Evolutionary conservation across 2,888 invertebrate genomes (phyloP).

Genomic region (Saturnia pavonia): DNA sequence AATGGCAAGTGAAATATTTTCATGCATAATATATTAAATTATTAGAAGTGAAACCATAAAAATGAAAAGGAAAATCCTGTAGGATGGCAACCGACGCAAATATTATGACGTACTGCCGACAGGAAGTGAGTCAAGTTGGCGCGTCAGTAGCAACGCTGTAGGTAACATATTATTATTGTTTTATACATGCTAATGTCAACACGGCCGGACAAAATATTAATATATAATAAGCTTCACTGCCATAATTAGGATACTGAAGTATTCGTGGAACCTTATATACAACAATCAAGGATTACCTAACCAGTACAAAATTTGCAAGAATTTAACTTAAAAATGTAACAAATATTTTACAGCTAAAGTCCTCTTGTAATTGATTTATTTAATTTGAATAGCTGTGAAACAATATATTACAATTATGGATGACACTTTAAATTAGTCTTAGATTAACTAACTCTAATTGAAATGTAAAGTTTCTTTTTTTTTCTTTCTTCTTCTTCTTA

Average conservation of each 20-base stretch:
- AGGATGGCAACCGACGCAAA: conserved; percentile 34
- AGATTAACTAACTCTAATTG: too few relatives aligned
- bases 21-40: neutral
- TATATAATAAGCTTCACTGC: neutral
- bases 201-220: conserved; percentile 6
- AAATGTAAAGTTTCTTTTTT: too few relatives aligned
- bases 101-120: conserved; percentile 27
- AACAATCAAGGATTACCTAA: too few relatives aligned
- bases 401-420: too few relatives aligned
- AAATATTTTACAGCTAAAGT: too few relatives aligned
- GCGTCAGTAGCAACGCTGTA: conserved; percentile 8
- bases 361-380: too few relatives aligned
- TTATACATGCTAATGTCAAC: conserved; percentile 15
- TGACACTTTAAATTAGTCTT: too few relatives aligned
- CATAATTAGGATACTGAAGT: neutral
- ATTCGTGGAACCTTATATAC: too few relatives aligned
- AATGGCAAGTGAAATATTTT: neutral
- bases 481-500: too few relatives aligned
- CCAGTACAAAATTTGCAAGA: too few relatives aligned
- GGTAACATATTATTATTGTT: conserved; percentile 9
- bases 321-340: too few relatives aligned
- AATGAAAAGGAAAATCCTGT: conserved; percentile 52
- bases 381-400: too few relatives aligned
- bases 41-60: neutral
- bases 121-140: conserved; percentile 26